Evolutionary conservation across 1,140 invertebrate species (phyloP), one percentile per base, ranked within the genome.

Genomic region (Harpegnathos saltator): DNA sequence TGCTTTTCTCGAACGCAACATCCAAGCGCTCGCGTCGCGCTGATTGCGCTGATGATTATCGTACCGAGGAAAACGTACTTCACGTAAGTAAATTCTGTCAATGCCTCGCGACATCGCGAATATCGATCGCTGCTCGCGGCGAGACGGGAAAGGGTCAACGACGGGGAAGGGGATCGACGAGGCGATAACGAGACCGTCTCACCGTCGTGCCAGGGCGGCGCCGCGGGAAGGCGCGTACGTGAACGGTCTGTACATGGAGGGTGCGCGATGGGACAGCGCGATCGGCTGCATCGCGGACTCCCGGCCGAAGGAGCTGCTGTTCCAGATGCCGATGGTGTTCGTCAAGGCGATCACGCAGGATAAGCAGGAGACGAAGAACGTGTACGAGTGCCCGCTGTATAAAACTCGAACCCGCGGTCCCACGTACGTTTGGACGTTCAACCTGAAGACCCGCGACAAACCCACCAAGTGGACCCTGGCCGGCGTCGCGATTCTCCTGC

Each of bases 371-470:
- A 93, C 96, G 0, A 95, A 97, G 81, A 98, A 98, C 91, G 95
- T 98, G 75, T 99, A 99, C 91, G 97, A 98, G 87, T 99, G 98
- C 93, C 98, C 98, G 3, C 97, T 99, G 0, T 99, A 99, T 92
- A 98, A 98, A 94, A 99, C 98, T 11, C 95, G 97, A 89, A 95
- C 95, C 89, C 95, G 98, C 84, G 98, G 98, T 2, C 97, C 97
- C 3, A 99, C 98, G 0, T 99, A 96, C 91, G 98, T 99, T 1
- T 99, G 98, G 98, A 99, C 98, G 0, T 99, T 99, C 91, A 99
- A 98, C 93, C 94, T 99, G 14, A 98, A 97, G 95, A 98, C 97
- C 0, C 97, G 97, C 92, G 98, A 98, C 88, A 98, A 97, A 86
- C 94, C 98, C 0, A 96, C 97, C 0, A 98, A 98, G 90, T 99